Evolutionary conservation across 2,888 invertebrate species (phyloP).

Genomic region (Mythimna impura): DNA sequence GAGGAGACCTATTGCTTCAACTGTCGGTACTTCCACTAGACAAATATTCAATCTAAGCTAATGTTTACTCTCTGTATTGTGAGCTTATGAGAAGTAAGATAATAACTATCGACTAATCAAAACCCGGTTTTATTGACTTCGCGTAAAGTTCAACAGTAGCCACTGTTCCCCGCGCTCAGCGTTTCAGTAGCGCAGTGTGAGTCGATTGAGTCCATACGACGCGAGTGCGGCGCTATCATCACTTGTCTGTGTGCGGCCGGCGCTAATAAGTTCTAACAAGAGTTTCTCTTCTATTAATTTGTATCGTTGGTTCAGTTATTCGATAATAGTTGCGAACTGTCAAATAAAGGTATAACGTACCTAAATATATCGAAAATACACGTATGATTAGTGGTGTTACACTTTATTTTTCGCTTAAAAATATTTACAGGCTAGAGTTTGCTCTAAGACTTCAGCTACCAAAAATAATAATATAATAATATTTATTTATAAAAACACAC

Average conservation of each 20-base stretch:
- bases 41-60: background rate
- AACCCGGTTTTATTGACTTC: background rate
- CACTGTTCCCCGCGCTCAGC: constrained; percentile 6
- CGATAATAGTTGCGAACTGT: background rate
- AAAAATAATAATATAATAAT: too few relatives aligned
- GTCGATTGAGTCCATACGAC: background rate
- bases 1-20: background rate
- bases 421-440: background rate
- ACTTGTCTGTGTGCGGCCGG: background rate
- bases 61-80: background rate
- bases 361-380: background rate
- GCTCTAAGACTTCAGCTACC: background rate
- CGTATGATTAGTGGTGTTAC: too few relatives aligned
- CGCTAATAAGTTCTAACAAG: constrained; percentile 13
- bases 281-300: constrained; percentile 12
- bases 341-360: background rate
- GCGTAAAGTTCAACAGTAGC: background rate
- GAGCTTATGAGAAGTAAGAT: constrained; percentile 1
- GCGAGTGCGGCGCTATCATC: background rate
- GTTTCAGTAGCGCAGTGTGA: background rate
- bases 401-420: too few relatives aligned
- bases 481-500: too few relatives aligned
- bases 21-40: background rate
- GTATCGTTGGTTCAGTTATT: background rate
- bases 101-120: background rate